Evolutionary conservation across 2,797 vertebrate species (phyloP), one percentile per base, ranked within the genome.

Genomic region (Ceryle rudis): DNA sequence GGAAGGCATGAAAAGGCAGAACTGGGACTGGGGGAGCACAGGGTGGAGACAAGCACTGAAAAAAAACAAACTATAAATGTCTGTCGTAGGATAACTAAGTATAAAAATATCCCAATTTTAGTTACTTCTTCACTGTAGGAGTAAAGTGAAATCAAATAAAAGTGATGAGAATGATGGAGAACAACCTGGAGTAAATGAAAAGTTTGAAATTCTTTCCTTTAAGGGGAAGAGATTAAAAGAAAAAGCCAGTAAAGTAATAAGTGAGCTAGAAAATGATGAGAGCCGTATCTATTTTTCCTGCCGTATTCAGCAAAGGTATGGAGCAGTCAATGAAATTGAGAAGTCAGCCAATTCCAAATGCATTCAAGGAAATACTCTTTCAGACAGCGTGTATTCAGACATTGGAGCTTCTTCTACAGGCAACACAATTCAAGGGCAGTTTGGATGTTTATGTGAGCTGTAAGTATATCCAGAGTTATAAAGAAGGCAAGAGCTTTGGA

Each of bases 171-270:
- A 60, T 71, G 54, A 49, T 57, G 47, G 87, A 84, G 49, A 90
- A 74, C 23, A 64, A 66, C 66, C n/a, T 91, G 58, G 58, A 86
- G 73, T 62, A 84, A 92, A 89, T 42, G 11, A 69, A 55, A 81
- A 95, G 29, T 72, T 89, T 74, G 80, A 67, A 73, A 89, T 95
- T 81, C 52, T 88, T 86, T 85, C 64, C 85, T 88, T 86, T 47
- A 70, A 90, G 61, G 31, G 29, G n/a, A 74, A 69, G 49, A 54
- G 42, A 51, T 81, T 35, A 58, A 82, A 93, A 82, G 42, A 26
- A 67, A 51, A 71, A 25, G 6, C 8, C 23, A 72, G 28, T 41
- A 78, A 90, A 61, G 54, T 39, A 93, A 9, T 66, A 81, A 82
- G 58, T 31, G 83, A 88, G 46, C 57, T 86, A 65, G 78, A 62